Evolutionary conservation across 2,113 vertebrate species (phyloP).

Genomic region (Peromyscus polionotus): DNA sequence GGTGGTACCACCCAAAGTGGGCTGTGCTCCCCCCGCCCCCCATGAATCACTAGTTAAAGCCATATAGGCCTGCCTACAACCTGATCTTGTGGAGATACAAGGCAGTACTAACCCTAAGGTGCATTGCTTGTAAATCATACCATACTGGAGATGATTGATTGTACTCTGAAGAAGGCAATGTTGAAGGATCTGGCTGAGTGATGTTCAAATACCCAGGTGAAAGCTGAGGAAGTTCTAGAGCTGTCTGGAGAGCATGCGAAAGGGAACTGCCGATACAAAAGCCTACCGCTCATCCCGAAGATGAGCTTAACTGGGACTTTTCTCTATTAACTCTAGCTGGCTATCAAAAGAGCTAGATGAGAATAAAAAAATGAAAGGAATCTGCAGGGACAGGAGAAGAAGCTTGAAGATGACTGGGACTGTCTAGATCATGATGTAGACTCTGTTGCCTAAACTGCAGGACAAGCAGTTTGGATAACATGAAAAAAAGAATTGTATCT

Average conservation of each 20-base stretch:
- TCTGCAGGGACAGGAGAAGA: too few relatives aligned
- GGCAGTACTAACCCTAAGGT: background rate
- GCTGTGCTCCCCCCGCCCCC: background rate
- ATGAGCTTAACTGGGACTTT: background rate
- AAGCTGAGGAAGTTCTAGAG: background rate
- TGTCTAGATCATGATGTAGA: background rate
- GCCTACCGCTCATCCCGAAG: background rate
- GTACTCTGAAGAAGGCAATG: background rate
- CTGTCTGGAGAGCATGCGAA: background rate
- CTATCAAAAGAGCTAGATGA: background rate
- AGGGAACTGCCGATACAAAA: background rate
- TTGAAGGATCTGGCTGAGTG: background rate
- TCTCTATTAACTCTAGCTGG: background rate
- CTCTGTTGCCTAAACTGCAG: background rate
- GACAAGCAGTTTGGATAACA: background rate
- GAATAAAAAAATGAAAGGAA: background rate
- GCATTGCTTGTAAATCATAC: background rate
- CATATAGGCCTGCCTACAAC: background rate
- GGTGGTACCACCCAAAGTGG: background rate
- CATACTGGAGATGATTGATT: background rate
- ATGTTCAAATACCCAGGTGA: background rate
- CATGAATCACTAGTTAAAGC: background rate
- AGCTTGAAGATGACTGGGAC: background rate
- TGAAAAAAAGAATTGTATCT: background rate
- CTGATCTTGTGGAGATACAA: background rate